Evolutionary conservation across 2,113 vertebrate genomes (phyloP).

Genomic region (Sula dactylatra): DNA sequence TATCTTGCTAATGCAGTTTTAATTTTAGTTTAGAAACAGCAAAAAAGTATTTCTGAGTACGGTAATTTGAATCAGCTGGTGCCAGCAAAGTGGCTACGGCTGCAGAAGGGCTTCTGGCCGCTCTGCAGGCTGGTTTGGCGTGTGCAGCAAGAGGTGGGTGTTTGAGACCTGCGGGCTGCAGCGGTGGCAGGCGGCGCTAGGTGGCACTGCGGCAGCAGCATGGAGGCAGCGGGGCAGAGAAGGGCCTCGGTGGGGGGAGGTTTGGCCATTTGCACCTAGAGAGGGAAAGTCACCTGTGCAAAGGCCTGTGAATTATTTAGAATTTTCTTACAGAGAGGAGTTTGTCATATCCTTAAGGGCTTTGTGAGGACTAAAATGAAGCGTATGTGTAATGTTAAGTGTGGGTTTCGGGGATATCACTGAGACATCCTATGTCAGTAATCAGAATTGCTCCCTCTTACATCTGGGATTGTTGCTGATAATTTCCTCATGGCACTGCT

Average conservation of each 20-base stretch:
- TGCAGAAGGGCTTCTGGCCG: not conserved
- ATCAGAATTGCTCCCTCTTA: not conserved
- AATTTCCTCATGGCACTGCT: too few species aligned
- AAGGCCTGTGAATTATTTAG: not conserved
- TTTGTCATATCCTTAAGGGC: not conserved
- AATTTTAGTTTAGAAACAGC: not conserved
- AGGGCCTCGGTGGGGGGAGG: not conserved
- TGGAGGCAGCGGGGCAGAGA: not conserved
- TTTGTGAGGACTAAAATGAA: not conserved
- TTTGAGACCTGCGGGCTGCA: not conserved
- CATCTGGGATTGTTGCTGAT: not conserved
- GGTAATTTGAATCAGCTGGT: not conserved
- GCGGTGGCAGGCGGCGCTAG: not conserved
- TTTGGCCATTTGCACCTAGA: not conserved
- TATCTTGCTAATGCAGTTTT: not conserved
- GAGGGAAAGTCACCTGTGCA: not conserved
- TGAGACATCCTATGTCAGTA: not conserved
- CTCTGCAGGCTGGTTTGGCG: not conserved
- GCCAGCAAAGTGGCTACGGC: not conserved
- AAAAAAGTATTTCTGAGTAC: not conserved
- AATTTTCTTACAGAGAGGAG: not conserved
- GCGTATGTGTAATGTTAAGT: not conserved
- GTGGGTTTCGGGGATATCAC: not conserved
- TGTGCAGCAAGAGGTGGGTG: too few species aligned
- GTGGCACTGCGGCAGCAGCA: not conserved